These are phyloP conservation scores for Gasteruption jaculator DNA, from an alignment of 2,888 invertebrate genomes.

Conservation along the genomic window DNA sequence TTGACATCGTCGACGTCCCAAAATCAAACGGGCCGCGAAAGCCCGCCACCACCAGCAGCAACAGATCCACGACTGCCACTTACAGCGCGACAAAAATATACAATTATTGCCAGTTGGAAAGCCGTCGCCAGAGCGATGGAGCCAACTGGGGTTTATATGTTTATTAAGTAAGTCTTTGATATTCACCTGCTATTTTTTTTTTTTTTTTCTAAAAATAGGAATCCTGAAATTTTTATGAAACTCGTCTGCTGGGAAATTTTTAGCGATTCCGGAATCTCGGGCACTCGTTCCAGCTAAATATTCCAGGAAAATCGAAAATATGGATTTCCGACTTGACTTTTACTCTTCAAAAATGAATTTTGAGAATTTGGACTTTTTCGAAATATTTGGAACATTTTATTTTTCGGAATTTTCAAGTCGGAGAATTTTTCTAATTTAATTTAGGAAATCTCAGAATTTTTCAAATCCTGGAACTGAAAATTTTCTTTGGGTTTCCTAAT, in stretches of 20 bases:
- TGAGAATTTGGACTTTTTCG: too few relatives aligned
- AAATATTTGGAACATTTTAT: too few relatives aligned
- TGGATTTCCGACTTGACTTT: too few relatives aligned
- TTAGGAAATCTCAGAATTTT: too few relatives aligned
- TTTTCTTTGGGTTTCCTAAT: too few relatives aligned
- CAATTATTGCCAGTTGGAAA: slow-evolving; percentile 87
- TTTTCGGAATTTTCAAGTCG: too few relatives aligned
- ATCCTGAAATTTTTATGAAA: background rate
- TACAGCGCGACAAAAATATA: slow-evolving; percentile 83
- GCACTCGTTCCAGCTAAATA: too few relatives aligned
- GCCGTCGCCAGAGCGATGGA: slow-evolving; percentile 86
- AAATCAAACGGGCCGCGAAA: slow-evolving; percentile 55
- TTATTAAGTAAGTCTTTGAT: slow-evolving; percentile 72
- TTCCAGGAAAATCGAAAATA: too few relatives aligned
- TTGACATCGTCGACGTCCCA: slow-evolving; percentile 57
- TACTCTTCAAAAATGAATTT: too few relatives aligned
- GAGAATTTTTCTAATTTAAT: too few relatives aligned
- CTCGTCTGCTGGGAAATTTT: background rate
- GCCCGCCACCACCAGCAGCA: slow-evolving; percentile 64
- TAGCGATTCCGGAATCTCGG: background rate
- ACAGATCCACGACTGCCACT: slow-evolving; percentile 77
- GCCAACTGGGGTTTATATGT: slow-evolving; percentile 86
- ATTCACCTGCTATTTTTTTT: background rate
- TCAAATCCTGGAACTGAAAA: too few relatives aligned
- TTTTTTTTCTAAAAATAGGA: background rate